Evolutionary conservation across 2,888 invertebrate species (phyloP).

Genomic region (Dicranocentrus wangi): DNA sequence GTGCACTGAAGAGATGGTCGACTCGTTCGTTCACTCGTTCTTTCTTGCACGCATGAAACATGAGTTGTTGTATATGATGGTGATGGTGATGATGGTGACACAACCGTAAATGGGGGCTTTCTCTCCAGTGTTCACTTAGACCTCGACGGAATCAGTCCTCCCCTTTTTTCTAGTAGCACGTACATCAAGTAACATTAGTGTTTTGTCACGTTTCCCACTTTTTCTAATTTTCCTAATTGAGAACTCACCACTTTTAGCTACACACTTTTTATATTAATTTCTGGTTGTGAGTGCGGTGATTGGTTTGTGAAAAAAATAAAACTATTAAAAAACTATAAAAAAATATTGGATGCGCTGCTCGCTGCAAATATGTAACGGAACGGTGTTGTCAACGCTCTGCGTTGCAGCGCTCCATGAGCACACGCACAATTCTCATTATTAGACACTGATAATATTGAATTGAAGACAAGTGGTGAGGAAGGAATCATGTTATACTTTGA

Average conservation of each 20-base stretch:
- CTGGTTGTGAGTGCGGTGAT: too few species aligned
- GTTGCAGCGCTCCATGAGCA: not conserved
- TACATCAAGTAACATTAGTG: not conserved
- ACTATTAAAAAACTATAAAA: too few species aligned
- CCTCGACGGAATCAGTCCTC: constrained; percentile 49
- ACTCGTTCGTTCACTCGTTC: not conserved
- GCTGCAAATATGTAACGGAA: not conserved
- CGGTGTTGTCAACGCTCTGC: not conserved
- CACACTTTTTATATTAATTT: too few species aligned
- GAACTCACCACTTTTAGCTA: too few species aligned
- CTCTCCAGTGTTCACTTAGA: constrained; percentile 57
- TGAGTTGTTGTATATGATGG: too few species aligned
- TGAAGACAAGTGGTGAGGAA: too few species aligned
- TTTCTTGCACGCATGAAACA: not conserved
- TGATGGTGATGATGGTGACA: too few species aligned
- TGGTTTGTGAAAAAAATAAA: too few species aligned
- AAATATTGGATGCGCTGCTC: not conserved
- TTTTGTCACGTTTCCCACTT: not conserved
- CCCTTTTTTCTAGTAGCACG: not conserved
- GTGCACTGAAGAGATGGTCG: not conserved
- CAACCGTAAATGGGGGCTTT: not conserved
- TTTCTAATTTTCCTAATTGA: too few species aligned
- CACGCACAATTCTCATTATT: constrained; percentile 10
- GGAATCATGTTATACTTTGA: too few species aligned
- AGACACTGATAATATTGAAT: too few species aligned